A percentile compares a stretch with the other conserved stretches of the same genome.
These are phyloP conservation scores for Hesperophylax magnus DNA, from an alignment of 1,140 invertebrate species.

Conservation along the genomic window DNA sequence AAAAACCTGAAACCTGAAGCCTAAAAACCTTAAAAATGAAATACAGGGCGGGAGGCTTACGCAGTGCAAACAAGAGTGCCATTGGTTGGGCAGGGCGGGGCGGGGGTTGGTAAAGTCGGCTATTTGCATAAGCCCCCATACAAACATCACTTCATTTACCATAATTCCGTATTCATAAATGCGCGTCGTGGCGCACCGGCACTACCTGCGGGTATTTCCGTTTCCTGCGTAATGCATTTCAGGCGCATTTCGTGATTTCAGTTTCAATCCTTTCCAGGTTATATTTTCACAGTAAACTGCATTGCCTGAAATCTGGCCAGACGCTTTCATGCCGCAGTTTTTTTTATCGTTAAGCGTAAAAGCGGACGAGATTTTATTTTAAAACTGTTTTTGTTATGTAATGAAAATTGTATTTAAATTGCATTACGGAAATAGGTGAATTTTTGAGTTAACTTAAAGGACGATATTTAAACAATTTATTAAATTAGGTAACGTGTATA, in stretches of 20 bases:
- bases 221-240: background rate
- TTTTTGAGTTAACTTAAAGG: too few species aligned
- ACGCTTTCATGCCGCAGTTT: too few species aligned
- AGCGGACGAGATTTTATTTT: too few species aligned
- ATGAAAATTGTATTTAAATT: too few species aligned
- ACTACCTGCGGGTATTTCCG: background rate
- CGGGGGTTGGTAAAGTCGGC: background rate
- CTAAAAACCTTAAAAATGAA: background rate
- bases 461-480: too few species aligned
- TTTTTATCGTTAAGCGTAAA: too few species aligned
- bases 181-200: constrained; percentile 8
- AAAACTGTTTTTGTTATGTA: too few species aligned
- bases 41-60: background rate
- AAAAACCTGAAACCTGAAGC: background rate
- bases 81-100: too few species aligned
- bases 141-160: constrained; percentile 56
- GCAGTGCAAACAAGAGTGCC: constrained; percentile 22
- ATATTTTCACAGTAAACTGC: background rate
- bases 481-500: too few species aligned
- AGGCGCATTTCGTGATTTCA: too few species aligned
- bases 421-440: too few species aligned
- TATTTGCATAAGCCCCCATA: constrained; percentile 46
- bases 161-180: constrained; percentile 56
- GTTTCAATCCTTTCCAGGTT: constrained; percentile 9
- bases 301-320: background rate